Evolutionary conservation across 1,140 invertebrate species (phyloP).

Genomic region (Drosophila ambigua): DNA sequence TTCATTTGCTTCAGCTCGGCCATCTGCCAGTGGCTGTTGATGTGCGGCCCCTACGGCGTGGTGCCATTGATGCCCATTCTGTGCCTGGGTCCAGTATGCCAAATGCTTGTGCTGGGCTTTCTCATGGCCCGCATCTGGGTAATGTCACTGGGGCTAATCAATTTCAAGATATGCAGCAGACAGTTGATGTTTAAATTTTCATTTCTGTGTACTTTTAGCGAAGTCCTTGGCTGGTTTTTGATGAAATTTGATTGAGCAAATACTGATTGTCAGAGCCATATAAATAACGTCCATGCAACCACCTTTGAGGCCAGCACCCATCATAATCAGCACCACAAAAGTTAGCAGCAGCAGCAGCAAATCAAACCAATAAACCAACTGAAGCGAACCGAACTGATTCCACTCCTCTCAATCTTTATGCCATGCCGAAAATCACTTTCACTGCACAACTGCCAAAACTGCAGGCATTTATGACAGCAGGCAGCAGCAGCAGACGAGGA

Average conservation of each 20-base stretch:
- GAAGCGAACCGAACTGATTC: conserved; percentile 33
- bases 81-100: conserved; percentile 43
- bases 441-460: conserved; percentile 73
- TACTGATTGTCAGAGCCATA: conserved; percentile 30
- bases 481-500: neutral
- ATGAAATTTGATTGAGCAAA: conserved; percentile 41
- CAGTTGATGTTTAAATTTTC: conserved; percentile 22
- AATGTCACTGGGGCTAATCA: conserved; percentile 8
- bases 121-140: conserved; percentile 47
- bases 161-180: too few relatives aligned
- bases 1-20: conserved; percentile 49
- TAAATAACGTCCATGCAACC: neutral
- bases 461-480: conserved; percentile 75
- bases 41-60: conserved; percentile 12
- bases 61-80: conserved; percentile 46
- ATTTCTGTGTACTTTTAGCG: conserved; percentile 16
- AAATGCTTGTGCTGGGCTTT: conserved; percentile 43
- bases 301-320: neutral
- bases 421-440: conserved; percentile 66
- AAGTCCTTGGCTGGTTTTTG: conserved; percentile 45
- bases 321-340: conserved; percentile 28
- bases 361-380: conserved; percentile 75
- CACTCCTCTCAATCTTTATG: conserved; percentile 3
- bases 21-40: conserved; percentile 40
- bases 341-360: conserved; percentile 35